Percentiles rank a stretch among this genome's conserved stretches.
These are phyloP conservation scores for Manacus vitellinus DNA, from an alignment of 2,113 vertebrate species.

Conservation along the genomic window DNA sequence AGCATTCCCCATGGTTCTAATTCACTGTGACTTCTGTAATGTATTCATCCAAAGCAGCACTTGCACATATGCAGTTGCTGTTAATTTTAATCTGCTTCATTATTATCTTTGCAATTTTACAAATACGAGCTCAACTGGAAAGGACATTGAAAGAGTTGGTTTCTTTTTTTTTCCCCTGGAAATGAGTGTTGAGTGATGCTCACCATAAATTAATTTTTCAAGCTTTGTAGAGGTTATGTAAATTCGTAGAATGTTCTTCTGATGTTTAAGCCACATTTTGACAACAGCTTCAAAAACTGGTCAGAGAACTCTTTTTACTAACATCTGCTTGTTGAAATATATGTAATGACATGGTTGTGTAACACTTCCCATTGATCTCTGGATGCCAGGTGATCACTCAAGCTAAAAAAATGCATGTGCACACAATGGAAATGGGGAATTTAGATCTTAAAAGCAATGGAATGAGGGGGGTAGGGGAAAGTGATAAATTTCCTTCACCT, in stretches of 20 bases:
- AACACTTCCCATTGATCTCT: slow-evolving; percentile 44
- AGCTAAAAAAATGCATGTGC: slow-evolving; percentile 49
- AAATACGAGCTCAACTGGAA: slow-evolving; percentile 16
- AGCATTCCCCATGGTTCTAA: background rate
- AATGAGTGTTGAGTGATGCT: slow-evolving; percentile 37
- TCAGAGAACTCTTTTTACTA: slow-evolving; percentile 23
- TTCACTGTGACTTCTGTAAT: slow-evolving; percentile 3
- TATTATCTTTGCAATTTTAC: slow-evolving; percentile 51
- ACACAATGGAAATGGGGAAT: slow-evolving; percentile 29
- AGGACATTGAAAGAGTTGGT: slow-evolving; percentile 26
- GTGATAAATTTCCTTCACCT: background rate
- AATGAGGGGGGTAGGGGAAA: background rate
- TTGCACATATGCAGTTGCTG: slow-evolving; percentile 7
- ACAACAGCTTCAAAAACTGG: slow-evolving; percentile 56
- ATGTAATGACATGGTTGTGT: slow-evolving; percentile 44
- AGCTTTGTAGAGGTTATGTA: slow-evolving; percentile 21
- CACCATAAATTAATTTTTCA: slow-evolving; percentile 58
- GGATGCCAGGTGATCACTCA: slow-evolving; percentile 56
- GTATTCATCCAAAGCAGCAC: background rate
- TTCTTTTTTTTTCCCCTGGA: background rate
- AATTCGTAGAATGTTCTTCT: slow-evolving; percentile 34
- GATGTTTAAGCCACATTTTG: slow-evolving; percentile 48
- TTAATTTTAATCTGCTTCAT: slow-evolving; percentile 51
- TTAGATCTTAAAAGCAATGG: background rate
- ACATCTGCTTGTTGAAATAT: slow-evolving; percentile 56